These are phyloP conservation scores for Pseudotriccus pelzelni DNA, from an alignment of 2,797 vertebrate genomes.

Conservation along the genomic window DNA sequence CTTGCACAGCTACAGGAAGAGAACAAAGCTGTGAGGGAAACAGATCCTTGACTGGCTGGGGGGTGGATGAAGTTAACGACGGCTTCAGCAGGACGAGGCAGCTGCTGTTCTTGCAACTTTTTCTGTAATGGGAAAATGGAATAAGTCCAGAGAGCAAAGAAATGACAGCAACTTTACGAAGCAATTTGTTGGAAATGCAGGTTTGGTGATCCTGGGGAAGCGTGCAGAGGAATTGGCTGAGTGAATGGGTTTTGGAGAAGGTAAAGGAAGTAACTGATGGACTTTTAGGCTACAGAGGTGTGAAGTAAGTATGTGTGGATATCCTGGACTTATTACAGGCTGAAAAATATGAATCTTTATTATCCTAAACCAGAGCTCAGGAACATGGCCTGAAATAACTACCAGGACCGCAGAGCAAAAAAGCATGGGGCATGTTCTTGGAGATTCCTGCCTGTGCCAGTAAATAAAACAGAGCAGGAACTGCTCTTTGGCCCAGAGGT, in stretches of 20 bases:
- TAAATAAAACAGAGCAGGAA: not conserved
- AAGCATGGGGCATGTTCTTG: not conserved
- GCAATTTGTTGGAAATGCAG: not conserved
- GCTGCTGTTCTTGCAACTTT: not conserved
- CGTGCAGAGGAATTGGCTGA: not conserved
- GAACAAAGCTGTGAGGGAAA: not conserved
- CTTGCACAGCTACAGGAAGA: not conserved
- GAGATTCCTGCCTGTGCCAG: not conserved
- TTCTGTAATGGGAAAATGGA: not conserved
- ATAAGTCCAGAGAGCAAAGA: not conserved
- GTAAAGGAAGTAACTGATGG: not conserved
- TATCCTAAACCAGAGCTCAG: not conserved
- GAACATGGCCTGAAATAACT: not conserved
- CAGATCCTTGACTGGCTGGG: rapidly evolving
- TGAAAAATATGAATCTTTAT: not conserved
- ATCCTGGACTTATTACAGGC: not conserved
- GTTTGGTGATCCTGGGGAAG: not conserved
- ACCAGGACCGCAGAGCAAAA: not conserved
- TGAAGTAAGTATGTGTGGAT: not conserved
- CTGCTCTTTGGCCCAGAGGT: not conserved
- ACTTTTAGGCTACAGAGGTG: not conserved
- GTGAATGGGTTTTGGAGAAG: not conserved
- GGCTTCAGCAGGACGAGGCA: not conserved
- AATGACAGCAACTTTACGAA: not conserved
- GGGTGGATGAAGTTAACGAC: rapidly evolving